Base-by-base conservation (phyloP, 1,140 invertebrate genomes). In the Drosophila subobscura region DNA sequence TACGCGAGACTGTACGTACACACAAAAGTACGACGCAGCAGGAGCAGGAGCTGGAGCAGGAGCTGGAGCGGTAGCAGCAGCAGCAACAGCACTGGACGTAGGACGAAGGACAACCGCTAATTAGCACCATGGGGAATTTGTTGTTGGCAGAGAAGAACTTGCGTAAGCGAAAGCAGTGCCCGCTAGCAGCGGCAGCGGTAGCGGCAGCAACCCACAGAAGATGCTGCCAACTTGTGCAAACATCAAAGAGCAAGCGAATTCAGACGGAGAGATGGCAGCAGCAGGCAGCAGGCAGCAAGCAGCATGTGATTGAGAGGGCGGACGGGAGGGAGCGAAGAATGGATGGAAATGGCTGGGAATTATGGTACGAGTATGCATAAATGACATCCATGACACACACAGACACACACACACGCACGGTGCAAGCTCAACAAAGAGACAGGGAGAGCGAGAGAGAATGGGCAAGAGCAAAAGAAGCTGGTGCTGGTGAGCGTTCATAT, bases 61-160 rank as follows among this genome's bases (percentile, higher is more conserved):
- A 66, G 61, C 61, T 53, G 54, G 60, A 66, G 46, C 60, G 47
- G 10, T 53, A 29, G 20, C 63, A 65, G 33, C 40, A 46, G 20
- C 25, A 60, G 45, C 23, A 27, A 56, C 56, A 57, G n/a, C 56
- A 37, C 33, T 37, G 33, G 58, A 60, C 45, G 72, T 22, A 72
- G 76, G 50, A 77, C 76, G 80, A 67, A 75, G 68, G 67, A 70
- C 74, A 59, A 63, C 78, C 80, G 72, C 88, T 90, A 90, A 90
- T 90, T 90, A 90, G 88, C 81, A 90, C 88, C 88, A 84, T 80
- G 68, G 88, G 88, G 88, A 90, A 90, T 90, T 89, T 68, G 83
- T 58, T 74, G 70, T 73, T 77, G 72, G 53, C 73, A 56, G 49
- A 67, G 54, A 50, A 56, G 71, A 78, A 84, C 79, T 84, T 84